These are phyloP conservation scores for Plemyria rubiginata DNA, from an alignment of 2,888 invertebrate genomes.

Conservation along the genomic window DNA sequence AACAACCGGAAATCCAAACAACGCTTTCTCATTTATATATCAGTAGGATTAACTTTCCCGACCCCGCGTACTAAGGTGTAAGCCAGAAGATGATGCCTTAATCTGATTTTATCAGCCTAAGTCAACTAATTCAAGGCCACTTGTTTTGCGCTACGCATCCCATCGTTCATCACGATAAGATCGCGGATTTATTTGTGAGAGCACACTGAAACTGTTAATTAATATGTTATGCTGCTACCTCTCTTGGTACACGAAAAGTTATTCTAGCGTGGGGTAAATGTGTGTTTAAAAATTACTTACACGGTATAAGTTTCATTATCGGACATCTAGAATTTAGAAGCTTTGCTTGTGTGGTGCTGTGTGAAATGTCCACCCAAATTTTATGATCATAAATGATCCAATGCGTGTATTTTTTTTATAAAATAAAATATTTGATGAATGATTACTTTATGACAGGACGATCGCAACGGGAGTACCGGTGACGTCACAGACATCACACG, in stretches of 20 bases:
- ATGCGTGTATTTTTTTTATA: neutral
- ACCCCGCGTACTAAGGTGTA: neutral
- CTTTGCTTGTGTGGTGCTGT: too few relatives aligned
- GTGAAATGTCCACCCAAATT: too few relatives aligned
- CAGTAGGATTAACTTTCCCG: neutral
- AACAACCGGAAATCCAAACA: too few relatives aligned
- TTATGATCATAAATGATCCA: too few relatives aligned
- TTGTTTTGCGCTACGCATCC: conserved; percentile 48
- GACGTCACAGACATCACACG: conserved; percentile 92
- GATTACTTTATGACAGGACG: conserved; percentile 67
- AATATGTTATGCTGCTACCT: conserved; percentile 20
- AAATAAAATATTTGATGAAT: conserved; percentile 32
- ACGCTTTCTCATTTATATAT: too few relatives aligned
- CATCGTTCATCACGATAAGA: conserved; percentile 69
- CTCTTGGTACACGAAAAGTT: neutral
- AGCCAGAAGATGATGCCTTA: neutral
- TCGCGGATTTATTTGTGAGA: conserved; percentile 48
- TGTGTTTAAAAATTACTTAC: too few relatives aligned
- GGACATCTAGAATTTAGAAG: too few relatives aligned
- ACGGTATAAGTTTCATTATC: too few relatives aligned
- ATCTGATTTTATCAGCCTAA: conserved; percentile 20
- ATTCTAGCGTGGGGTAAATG: neutral
- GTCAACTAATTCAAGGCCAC: conserved; percentile 42
- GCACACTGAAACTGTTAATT: conserved; percentile 36
- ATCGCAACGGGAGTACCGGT: conserved; percentile 87